Evolutionary conservation across 2,888 invertebrate species (phyloP).

Genomic region (Ashinkailepas kermadecensis): DNA sequence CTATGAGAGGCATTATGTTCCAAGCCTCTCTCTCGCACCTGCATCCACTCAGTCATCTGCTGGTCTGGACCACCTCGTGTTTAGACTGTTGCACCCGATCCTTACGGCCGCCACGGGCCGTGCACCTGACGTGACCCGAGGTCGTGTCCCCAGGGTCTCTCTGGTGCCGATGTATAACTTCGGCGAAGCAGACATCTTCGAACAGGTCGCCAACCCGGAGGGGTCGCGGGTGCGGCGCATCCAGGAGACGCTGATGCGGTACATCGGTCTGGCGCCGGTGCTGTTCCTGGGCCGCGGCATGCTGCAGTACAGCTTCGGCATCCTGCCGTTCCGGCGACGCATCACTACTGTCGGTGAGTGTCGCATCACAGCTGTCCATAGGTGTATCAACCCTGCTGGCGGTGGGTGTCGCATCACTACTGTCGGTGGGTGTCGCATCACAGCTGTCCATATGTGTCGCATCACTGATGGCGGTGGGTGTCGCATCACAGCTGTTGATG

Average conservation of each 20-base stretch:
- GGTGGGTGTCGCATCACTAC: constrained; percentile 58
- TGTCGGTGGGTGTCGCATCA: constrained; percentile 69
- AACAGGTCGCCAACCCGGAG: constrained; percentile 63
- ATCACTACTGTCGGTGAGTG: constrained; percentile 77
- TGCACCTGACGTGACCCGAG: too few relatives aligned
- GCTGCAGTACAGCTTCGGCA: constrained; percentile 82
- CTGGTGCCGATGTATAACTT: constrained; percentile 85
- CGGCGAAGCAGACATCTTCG: constrained; percentile 79
- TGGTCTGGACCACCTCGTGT: too few relatives aligned
- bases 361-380: too few relatives aligned
- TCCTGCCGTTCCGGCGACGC: constrained; percentile 70
- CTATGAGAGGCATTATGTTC: too few relatives aligned
- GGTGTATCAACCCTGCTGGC: constrained; percentile 55
- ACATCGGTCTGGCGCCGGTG: constrained; percentile 66
- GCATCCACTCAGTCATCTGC: too few relatives aligned
- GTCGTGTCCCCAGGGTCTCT: constrained; percentile 54
- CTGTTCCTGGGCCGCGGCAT: constrained; percentile 74
- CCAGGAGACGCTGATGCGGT: constrained; percentile 59
- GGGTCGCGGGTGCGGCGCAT: constrained; percentile 57
- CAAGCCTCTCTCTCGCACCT: too few relatives aligned
- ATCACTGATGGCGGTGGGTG: too few relatives aligned
- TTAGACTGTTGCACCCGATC: too few relatives aligned
- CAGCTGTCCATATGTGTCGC: constrained; percentile 80
- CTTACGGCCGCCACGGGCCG: too few relatives aligned
- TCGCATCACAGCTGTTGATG: background rate